These are phyloP conservation scores for Lycaon pictus DNA, from an alignment of 2,113 vertebrate species.

Conservation along the genomic window DNA sequence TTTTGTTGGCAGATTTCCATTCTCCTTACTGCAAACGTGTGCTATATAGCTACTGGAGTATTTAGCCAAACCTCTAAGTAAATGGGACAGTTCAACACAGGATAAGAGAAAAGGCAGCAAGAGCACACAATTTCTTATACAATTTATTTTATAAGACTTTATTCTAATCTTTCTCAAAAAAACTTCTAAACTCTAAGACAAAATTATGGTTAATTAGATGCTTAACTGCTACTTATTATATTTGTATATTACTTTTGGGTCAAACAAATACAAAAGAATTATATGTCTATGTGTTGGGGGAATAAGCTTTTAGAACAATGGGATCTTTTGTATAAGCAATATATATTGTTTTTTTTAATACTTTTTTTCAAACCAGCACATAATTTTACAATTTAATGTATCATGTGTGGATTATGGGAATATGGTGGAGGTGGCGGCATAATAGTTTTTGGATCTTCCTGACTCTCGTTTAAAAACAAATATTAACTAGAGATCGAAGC, in stretches of 20 bases:
- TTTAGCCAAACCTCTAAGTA: not conserved
- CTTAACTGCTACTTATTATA: not conserved
- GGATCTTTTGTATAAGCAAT: not conserved
- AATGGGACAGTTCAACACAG: not conserved
- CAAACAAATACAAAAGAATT: not conserved
- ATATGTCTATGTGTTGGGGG: not conserved
- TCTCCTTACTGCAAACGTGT: not conserved
- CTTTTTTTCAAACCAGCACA: not conserved
- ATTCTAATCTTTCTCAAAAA: conserved; percentile 12
- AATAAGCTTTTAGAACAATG: conserved; percentile 3
- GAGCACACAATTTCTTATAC: not conserved
- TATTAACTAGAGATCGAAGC: not conserved
- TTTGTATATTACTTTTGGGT: conserved; percentile 33
- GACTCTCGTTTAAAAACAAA: not conserved
- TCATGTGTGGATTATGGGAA: not conserved
- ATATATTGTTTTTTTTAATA: not conserved
- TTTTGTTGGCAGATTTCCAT: not conserved
- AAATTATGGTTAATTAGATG: conserved; percentile 40
- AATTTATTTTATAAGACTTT: conserved; percentile 12
- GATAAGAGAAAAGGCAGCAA: not conserved
- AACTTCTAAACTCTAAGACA: conserved; percentile 43
- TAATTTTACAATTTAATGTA: not conserved
- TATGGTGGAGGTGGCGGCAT: not conserved
- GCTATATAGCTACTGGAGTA: not conserved
- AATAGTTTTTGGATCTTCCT: not conserved